Base-by-base conservation (phyloP, 2,113 vertebrate species). In the Petrocephalus microphthalmus region DNA sequence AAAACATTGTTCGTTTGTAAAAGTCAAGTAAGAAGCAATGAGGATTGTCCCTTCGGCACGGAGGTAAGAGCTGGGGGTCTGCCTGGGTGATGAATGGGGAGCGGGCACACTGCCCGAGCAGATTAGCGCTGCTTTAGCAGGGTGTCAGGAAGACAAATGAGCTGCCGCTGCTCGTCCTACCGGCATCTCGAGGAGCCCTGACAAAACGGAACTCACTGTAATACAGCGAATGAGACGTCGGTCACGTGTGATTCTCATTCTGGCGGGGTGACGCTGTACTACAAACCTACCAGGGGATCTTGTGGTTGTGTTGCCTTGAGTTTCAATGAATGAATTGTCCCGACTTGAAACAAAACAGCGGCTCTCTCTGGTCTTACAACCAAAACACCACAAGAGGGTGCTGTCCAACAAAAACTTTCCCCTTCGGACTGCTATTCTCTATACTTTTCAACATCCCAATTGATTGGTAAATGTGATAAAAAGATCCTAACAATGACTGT, bases 71-170 rank as follows among this genome's bases (percentile, higher is more conserved):
- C 47, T 47, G 22, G 37, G 42, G 22, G 60, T 13, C 8, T 67
- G 60, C 37, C 20, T 42, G 87, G 13, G 54, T 90, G 88, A 89
- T 78, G 81, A 89, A 22, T 45, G 57, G 64, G 82, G 88, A 88
- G 82, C 71, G 8, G 86, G 33, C 7, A 54, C 67, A 82, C 89
- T 89, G 91, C 89, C 89, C 90, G 92, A 94, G 91, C 91, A 92
- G 91, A 93, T 94, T 91, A 93, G 91, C 89, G 78, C 90, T 91
- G 92, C 92, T 91, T 95, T 94, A 93, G 89, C 87, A 91, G 89
- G 90, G 91, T 93, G 94, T 94, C 93, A 93, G 90, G 90, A 95
- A 94, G 94, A 95, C 89, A 91, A 93, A 94, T 92, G 94, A 91
- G 89, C 89, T 10, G 29, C 71, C 88, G 87, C 86, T 84, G 92